Evolutionary conservation across 2,113 vertebrate species (phyloP).

Genomic region (Gorsachius goisagi): DNA sequence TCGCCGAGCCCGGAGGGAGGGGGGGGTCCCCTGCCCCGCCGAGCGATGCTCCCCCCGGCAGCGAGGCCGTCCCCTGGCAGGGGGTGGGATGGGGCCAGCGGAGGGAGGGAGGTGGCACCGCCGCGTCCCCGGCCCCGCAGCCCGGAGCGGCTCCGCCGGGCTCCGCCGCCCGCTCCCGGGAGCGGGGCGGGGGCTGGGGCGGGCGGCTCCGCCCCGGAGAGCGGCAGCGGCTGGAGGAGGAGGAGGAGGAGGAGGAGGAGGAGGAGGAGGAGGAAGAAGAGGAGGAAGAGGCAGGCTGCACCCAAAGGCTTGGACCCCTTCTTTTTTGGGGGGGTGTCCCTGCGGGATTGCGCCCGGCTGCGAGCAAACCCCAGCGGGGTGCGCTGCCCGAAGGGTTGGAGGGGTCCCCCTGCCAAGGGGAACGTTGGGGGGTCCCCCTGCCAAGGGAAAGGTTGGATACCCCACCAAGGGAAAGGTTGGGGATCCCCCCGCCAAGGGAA

Average conservation of each 20-base stretch:
- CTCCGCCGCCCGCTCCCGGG: neutral
- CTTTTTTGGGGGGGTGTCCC: neutral
- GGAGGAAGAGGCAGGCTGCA: neutral
- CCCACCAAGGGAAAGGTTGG: no score
- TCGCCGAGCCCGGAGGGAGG: neutral
- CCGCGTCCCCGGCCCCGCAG: neutral
- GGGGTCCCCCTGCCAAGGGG: neutral
- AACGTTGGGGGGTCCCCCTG: neutral
- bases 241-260: neutral
- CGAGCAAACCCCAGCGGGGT: accelerated
- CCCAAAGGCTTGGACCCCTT: accelerated
- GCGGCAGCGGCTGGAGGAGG: neutral
- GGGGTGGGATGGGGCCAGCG: neutral
- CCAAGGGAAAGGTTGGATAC: no score
- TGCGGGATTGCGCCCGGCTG: neutral
- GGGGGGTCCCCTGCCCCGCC: neutral
- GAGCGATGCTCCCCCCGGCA: neutral
- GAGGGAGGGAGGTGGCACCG: neutral
- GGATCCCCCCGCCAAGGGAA: neutral
- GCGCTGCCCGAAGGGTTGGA: neutral
- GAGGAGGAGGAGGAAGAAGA: neutral
- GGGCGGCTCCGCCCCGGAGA: conserved; percentile 33
- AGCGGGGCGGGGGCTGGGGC: conserved; percentile 10
- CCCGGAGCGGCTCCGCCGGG: neutral
- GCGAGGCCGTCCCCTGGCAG: neutral